These are phyloP conservation scores for Horisme vitalbata DNA, from an alignment of 2,888 invertebrate species.

Conservation along the genomic window DNA sequence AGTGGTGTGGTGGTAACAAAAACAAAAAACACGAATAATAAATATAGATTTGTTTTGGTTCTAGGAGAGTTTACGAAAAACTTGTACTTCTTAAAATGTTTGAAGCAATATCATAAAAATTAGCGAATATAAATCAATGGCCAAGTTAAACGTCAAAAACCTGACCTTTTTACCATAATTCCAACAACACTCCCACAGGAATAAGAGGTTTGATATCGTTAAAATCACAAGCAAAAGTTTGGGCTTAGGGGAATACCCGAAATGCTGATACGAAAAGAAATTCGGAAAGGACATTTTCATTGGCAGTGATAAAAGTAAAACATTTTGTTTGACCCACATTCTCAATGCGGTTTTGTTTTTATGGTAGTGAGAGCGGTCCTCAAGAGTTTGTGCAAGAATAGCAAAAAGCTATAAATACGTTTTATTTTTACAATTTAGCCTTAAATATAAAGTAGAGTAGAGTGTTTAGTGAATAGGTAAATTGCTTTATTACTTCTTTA, in stretches of 20 bases:
- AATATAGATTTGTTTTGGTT: too few relatives aligned
- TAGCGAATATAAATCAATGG: slow-evolving; percentile 26
- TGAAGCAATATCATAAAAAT: neutral
- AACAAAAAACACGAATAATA: too few relatives aligned
- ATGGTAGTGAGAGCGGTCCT: too few relatives aligned
- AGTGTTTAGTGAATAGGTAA: too few relatives aligned
- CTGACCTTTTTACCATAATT: slow-evolving; percentile 52
- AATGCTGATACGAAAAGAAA: slow-evolving; percentile 23
- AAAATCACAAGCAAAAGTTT: slow-evolving; percentile 50
- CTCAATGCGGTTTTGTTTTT: slow-evolving; percentile 8
- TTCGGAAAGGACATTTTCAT: slow-evolving; percentile 22
- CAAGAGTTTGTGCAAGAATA: too few relatives aligned
- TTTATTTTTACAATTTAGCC: too few relatives aligned
- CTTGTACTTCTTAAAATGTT: too few relatives aligned
- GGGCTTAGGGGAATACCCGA: slow-evolving; percentile 36
- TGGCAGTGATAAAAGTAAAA: slow-evolving; percentile 20
- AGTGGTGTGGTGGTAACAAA: too few relatives aligned
- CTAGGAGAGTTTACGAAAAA: too few relatives aligned
- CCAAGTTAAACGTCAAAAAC: slow-evolving; percentile 39
- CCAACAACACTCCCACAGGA: slow-evolving; percentile 47
- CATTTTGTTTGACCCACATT: slow-evolving; percentile 20
- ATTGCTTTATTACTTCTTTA: too few relatives aligned
- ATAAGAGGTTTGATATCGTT: slow-evolving; percentile 50
- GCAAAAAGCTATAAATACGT: too few relatives aligned
- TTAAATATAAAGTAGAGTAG: too few relatives aligned